Percentiles rank a stretch among this genome's conserved stretches.
Conservation (phyloP, 37 sponge, comb jelly and placozoan species). For the Theonella swinhoei region DNA sequence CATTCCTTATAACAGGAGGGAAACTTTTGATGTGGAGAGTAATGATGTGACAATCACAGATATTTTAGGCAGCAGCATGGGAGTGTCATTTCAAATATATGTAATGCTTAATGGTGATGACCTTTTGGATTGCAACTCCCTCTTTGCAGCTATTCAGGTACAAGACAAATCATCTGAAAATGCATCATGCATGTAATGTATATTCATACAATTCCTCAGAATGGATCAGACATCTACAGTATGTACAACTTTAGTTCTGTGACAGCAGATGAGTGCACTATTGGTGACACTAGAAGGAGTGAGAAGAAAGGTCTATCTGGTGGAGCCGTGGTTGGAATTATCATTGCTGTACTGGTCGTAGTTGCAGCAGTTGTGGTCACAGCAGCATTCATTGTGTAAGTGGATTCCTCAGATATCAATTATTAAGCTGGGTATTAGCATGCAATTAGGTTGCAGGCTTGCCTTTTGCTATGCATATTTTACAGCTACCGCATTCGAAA, state of each 20-base stretch:
- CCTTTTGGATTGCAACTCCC: background rate
- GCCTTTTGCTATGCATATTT: background rate
- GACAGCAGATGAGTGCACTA: background rate
- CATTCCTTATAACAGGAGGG: no score
- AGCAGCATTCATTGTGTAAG: background rate
- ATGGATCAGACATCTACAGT: background rate
- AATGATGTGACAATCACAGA: background rate
- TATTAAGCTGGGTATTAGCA: background rate
- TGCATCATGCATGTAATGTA: background rate
- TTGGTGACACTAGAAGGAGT: background rate
- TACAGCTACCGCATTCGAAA: background rate
- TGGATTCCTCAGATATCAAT: no score
- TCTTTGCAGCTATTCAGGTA: background rate
- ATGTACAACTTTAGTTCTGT: background rate
- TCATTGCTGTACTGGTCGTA: background rate
- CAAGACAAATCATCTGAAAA: background rate
- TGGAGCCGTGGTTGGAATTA: background rate
- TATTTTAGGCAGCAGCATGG: background rate
- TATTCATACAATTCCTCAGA: background rate
- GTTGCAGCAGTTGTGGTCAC: background rate
- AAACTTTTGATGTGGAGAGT: background rate
- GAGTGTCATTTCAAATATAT: background rate
- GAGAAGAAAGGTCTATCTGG: background rate
- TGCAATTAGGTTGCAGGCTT: background rate
- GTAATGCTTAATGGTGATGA: background rate